phyloP scores from a whole-genome alignment of 2,888 invertebrate genomes.

The Orchestes rusci region DNA sequence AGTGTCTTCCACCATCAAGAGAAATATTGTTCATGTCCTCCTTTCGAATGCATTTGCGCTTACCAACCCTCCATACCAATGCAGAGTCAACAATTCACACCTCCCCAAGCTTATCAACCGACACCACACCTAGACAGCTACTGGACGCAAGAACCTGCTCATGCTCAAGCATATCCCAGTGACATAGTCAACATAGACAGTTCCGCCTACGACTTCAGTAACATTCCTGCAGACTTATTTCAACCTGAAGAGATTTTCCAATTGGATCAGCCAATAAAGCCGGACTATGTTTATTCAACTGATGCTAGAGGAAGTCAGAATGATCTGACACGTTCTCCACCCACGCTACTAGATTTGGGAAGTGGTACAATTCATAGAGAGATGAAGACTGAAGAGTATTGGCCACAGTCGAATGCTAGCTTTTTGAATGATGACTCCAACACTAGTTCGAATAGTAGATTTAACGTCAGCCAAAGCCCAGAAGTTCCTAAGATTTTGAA shows the following conservation, averaged over 20 bases:
- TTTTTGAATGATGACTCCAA: constrained; percentile 47
- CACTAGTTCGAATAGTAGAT: constrained; percentile 40
- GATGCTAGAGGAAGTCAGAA: constrained; percentile 32
- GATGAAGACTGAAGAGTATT: constrained; percentile 54
- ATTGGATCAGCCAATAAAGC: constrained; percentile 62
- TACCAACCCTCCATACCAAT: constrained; percentile 38
- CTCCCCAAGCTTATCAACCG: constrained; percentile 25
- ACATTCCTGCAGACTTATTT: constrained; percentile 59
- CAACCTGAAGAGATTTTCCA: constrained; percentile 75
- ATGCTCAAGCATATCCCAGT: constrained; percentile 39
- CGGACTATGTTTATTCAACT: constrained; percentile 48
- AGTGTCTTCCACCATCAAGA: constrained; percentile 30
- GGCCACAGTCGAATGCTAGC: constrained; percentile 47
- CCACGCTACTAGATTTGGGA: constrained; percentile 64
- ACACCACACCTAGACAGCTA: constrained; percentile 35
- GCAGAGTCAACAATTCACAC: constrained; percentile 34
- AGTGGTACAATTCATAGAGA: constrained; percentile 61
- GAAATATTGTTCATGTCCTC: constrained; percentile 61
- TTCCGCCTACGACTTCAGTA: constrained; percentile 51
- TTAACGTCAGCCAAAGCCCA: constrained; percentile 47
- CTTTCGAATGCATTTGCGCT: constrained; percentile 66
- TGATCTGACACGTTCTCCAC: constrained; percentile 53
- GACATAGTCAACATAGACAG: constrained; percentile 37
- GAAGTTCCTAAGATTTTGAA: constrained; percentile 42
- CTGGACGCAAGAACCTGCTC: constrained; percentile 43